Evolutionary conservation across 37 sponge, comb jelly and placozoan species (phyloP).

Genomic region (Diacarnus erythraeanus): DNA sequence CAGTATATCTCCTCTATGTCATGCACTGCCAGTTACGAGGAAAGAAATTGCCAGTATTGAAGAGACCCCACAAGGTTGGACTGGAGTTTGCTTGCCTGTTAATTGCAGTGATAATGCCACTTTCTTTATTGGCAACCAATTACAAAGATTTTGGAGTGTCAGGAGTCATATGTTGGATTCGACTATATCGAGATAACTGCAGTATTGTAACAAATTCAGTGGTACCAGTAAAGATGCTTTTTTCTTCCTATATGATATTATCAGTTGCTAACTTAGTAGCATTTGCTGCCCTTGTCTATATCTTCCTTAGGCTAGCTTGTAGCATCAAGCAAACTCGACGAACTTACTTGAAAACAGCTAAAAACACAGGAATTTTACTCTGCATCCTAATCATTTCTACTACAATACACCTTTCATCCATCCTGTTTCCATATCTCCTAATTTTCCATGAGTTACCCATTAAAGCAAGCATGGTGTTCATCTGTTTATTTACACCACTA

Average conservation of each 20-base stretch:
- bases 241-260: neutral
- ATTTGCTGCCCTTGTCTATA: neutral
- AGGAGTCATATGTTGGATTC: neutral
- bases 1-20: constrained; percentile 1
- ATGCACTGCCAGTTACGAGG: neutral
- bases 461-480: neutral
- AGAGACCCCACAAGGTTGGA: neutral
- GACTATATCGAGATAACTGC: neutral
- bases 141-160: neutral
- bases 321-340: neutral
- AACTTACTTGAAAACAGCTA: neutral
- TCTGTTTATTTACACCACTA: neutral
- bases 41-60: neutral
- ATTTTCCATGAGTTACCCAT: too few species aligned
- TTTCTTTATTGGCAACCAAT: neutral
- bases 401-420: neutral
- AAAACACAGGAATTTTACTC: neutral
- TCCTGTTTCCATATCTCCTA: neutral
- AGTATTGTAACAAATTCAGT: neutral
- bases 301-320: neutral
- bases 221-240: neutral
- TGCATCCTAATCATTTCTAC: neutral
- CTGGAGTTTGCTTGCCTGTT: neutral
- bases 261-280: neutral
- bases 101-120: neutral